A percentile compares a stretch with the other conserved stretches of the same genome.
These are phyloP conservation scores for Psittacula cyanocephala DNA, from an alignment of 2,113 vertebrate species.

Conservation along the genomic window DNA sequence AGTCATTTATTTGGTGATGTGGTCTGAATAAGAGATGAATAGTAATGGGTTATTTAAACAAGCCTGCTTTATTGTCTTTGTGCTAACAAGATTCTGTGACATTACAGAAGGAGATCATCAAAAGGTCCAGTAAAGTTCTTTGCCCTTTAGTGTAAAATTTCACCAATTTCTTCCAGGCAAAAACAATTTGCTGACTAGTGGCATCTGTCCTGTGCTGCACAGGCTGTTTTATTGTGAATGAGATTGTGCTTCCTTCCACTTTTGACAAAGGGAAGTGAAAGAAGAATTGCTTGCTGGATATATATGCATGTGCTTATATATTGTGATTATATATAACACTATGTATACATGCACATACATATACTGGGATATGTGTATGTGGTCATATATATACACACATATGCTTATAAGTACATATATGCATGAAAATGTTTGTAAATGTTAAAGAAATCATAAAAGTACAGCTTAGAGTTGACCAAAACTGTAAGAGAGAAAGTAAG, in stretches of 20 bases:
- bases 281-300: not conserved
- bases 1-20: conserved; percentile 30
- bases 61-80: conserved; percentile 37
- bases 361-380: not conserved
- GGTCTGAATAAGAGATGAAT: conserved; percentile 12
- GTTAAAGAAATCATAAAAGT: not conserved
- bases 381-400: not conserved
- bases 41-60: conserved; percentile 49
- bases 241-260: conserved; percentile 19
- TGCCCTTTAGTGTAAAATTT: conserved; percentile 43
- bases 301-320: accelerated
- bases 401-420: not conserved
- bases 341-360: accelerated
- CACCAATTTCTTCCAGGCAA: conserved; percentile 1
- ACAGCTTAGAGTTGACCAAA: not conserved
- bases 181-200: conserved; percentile 27
- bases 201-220: not conserved
- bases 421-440: not conserved
- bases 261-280: not conserved
- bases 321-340: not conserved
- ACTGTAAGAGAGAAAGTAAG: not conserved
- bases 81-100: conserved; percentile 9
- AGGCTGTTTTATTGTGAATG: not conserved
- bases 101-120: conserved; percentile 16
- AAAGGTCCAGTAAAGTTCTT: conserved; percentile 40